These are phyloP conservation scores for Aphelocoma californica DNA, from an alignment of 2,797 vertebrate species.

Conservation along the genomic window DNA sequence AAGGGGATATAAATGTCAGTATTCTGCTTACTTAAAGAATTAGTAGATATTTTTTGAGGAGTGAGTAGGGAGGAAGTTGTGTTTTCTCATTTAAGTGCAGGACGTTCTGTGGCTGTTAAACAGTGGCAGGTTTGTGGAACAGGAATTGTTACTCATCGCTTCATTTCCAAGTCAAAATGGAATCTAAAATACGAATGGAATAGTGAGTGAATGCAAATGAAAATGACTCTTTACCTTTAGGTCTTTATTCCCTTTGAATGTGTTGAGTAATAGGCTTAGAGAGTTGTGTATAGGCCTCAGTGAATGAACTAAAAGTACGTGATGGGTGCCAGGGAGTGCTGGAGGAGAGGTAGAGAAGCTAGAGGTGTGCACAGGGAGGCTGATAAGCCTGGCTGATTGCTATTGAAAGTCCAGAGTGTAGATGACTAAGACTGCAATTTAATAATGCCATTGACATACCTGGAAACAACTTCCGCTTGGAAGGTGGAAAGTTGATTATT, in stretches of 20 bases:
- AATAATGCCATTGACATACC: neutral
- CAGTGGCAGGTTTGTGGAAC: neutral
- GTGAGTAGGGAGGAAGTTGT: neutral
- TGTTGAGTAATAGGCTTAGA: neutral
- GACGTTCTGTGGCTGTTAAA: neutral
- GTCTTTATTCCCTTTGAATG: neutral
- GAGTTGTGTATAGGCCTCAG: neutral
- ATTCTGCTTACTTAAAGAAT: neutral
- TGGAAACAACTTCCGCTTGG: neutral
- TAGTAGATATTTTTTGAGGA: neutral
- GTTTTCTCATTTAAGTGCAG: slow-evolving; percentile 10
- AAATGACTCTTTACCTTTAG: neutral
- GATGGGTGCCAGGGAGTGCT: neutral
- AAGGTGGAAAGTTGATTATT: neutral
- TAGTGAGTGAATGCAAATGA: neutral
- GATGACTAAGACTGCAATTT: neutral
- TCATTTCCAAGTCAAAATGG: slow-evolving; percentile 14
- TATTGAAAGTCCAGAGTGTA: neutral
- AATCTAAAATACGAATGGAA: slow-evolving; percentile 22
- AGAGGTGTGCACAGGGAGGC: neutral
- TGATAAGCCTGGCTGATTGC: neutral
- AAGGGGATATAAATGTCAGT: neutral
- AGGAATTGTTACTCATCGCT: slow-evolving; percentile 9
- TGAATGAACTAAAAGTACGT: neutral
- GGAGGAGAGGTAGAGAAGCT: neutral